phyloP scores from a whole-genome alignment of 2,888 invertebrate genomes.

The Lypha dubia region DNA sequence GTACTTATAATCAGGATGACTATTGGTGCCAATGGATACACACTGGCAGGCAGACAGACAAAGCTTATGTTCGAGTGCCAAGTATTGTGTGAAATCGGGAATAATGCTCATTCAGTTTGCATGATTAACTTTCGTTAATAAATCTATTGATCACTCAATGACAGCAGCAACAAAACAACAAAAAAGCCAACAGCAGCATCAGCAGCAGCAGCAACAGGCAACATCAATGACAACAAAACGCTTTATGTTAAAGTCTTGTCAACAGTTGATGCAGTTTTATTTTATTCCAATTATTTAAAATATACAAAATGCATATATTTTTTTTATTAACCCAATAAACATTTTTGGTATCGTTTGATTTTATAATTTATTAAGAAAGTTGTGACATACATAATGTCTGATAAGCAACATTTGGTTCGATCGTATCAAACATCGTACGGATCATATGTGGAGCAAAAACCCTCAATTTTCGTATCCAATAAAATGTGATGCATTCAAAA shows the following conservation, averaged over 20 bases:
- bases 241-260: slow-evolving; percentile 59
- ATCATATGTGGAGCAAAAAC: too few species aligned
- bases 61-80: slow-evolving; percentile 40
- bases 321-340: background rate
- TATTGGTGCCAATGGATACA: slow-evolving; percentile 31
- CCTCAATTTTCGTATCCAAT: too few species aligned
- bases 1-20: slow-evolving; percentile 12
- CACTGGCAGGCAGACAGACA: slow-evolving; percentile 14
- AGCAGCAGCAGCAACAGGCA: slow-evolving; percentile 36
- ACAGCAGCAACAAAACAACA: slow-evolving; percentile 48
- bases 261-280: slow-evolving; percentile 48
- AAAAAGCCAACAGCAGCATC: background rate
- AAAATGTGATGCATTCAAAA: too few species aligned
- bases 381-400: too few species aligned
- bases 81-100: slow-evolving; percentile 63
- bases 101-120: slow-evolving; percentile 67
- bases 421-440: too few species aligned
- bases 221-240: slow-evolving; percentile 54
- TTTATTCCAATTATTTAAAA: slow-evolving; percentile 24
- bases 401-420: too few species aligned
- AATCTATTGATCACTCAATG: slow-evolving; percentile 67
- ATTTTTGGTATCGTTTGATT: background rate
- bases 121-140: slow-evolving; percentile 68
- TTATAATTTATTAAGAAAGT: too few species aligned
- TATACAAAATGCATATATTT: background rate